These are phyloP conservation scores for Dascillus cervinus DNA, from an alignment of 2,888 invertebrate species.

Conservation along the genomic window DNA sequence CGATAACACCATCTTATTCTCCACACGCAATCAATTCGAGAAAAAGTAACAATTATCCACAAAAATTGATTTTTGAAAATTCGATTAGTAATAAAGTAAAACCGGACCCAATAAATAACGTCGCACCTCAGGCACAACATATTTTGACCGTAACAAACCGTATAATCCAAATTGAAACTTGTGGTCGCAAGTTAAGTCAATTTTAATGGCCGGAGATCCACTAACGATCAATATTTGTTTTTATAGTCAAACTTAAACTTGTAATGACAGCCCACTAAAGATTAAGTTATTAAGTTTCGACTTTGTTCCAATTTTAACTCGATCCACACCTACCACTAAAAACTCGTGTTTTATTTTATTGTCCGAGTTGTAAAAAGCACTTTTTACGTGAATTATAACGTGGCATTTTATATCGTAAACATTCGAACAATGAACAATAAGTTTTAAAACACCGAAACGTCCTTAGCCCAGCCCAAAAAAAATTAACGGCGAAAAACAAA, in stretches of 20 bases:
- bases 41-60: not conserved
- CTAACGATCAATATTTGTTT: conserved; percentile 6
- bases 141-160: conserved; percentile 5
- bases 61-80: not conserved
- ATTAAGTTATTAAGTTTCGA: conserved; percentile 4
- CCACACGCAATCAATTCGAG: conserved; percentile 5
- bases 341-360: too few relatives aligned
- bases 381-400: too few relatives aligned
- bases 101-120: too few relatives aligned
- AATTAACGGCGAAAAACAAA: too few relatives aligned
- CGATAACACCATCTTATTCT: conserved; percentile 11
- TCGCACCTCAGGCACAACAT: conserved; percentile 5
- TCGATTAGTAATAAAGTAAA: not conserved
- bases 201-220: conserved; percentile 4
- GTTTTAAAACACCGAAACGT: conserved; percentile 1
- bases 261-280: conserved; percentile 1
- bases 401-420: not conserved
- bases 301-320: not conserved
- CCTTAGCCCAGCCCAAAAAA: too few relatives aligned
- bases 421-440: conserved; percentile 7
- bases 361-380: too few relatives aligned
- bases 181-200: conserved; percentile 4
- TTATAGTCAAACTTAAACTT: conserved; percentile 1
- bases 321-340: not conserved
- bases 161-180: conserved; percentile 6